Percentiles rank a stretch among this genome's conserved stretches.
Evolutionary conservation across 2,888 invertebrate species (phyloP).

Genomic region (Amiota mariae): DNA sequence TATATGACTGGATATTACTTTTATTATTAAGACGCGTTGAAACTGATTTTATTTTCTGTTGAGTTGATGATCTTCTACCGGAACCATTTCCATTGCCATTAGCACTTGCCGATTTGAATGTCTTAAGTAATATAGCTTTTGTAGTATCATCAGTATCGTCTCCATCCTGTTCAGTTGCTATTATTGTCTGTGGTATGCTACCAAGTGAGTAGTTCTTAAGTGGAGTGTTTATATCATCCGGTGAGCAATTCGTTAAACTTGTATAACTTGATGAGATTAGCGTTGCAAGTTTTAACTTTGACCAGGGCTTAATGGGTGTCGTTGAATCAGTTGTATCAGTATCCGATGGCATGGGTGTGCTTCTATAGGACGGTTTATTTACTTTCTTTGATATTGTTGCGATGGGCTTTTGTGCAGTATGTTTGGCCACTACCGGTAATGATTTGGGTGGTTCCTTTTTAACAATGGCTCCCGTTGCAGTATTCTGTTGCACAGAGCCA

Average conservation of each 20-base stretch:
- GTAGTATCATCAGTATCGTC: background rate
- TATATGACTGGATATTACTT: background rate
- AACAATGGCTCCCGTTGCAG: slow-evolving; percentile 71
- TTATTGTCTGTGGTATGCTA: slow-evolving; percentile 61
- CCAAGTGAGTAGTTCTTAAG: slow-evolving; percentile 64
- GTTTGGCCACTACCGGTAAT: slow-evolving; percentile 55
- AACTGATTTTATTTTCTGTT: slow-evolving; percentile 5
- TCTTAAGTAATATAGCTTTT: background rate
- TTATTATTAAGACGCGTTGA: background rate
- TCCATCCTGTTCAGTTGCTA: slow-evolving; percentile 14
- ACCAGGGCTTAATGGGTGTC: slow-evolving; percentile 79
- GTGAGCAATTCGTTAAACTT: slow-evolving; percentile 68
- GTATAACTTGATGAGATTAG: slow-evolving; percentile 72
- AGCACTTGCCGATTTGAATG: background rate
- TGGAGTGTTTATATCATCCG: slow-evolving; percentile 61
- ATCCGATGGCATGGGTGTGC: slow-evolving; percentile 60
- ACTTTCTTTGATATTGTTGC: slow-evolving; percentile 63
- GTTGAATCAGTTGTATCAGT: slow-evolving; percentile 72
- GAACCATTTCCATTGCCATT: background rate
- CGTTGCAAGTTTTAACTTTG: slow-evolving; percentile 83
- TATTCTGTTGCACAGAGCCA: slow-evolving; percentile 19
- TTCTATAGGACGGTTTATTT: slow-evolving; percentile 56
- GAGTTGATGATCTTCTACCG: background rate
- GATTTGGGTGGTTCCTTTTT: slow-evolving; percentile 66
- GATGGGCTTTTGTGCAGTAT: slow-evolving; percentile 52